Conservation (phyloP, 2,113 vertebrate genomes). For the Clarias macrocephalus region DNA sequence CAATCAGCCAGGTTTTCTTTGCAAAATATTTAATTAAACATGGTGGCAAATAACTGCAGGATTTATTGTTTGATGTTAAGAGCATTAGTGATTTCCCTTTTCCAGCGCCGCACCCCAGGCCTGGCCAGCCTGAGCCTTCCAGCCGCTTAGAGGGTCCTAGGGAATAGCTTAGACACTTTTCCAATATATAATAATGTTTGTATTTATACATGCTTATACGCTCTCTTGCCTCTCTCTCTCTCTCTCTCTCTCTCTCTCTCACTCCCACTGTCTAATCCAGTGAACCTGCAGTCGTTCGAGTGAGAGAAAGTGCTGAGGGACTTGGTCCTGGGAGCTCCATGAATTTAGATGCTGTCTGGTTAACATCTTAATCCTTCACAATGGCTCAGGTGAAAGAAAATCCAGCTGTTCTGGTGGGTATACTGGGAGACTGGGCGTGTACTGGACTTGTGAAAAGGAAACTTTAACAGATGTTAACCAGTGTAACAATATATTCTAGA, state of each 20-base stretch:
- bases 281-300: constrained; percentile 81
- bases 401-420: constrained; percentile 22
- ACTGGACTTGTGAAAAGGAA: neutral
- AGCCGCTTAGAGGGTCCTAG: constrained; percentile 82
- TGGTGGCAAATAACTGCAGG: constrained; percentile 84
- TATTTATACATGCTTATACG: constrained; percentile 89
- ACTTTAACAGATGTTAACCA: constrained; percentile 22
- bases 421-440: neutral
- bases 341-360: constrained; percentile 69
- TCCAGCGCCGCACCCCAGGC: constrained; percentile 80
- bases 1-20: constrained; percentile 89
- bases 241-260: neutral
- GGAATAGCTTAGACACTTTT: constrained; percentile 86
- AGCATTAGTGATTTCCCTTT: constrained; percentile 91
- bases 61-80: constrained; percentile 86
- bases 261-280: constrained; percentile 71
- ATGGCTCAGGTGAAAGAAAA: constrained; percentile 66
- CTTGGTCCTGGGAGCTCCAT: constrained; percentile 70
- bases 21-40: constrained; percentile 93
- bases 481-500: neutral
- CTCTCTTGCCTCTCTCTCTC: constrained; percentile 67
- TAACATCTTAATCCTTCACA: constrained; percentile 73
- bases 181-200: constrained; percentile 91
- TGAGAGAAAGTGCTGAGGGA: constrained; percentile 67
- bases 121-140: constrained; percentile 75